Evolutionary conservation across 2,888 invertebrate species (phyloP), one percentile per base, ranked within the genome.

Genomic region (Anoncus sp.): DNA sequence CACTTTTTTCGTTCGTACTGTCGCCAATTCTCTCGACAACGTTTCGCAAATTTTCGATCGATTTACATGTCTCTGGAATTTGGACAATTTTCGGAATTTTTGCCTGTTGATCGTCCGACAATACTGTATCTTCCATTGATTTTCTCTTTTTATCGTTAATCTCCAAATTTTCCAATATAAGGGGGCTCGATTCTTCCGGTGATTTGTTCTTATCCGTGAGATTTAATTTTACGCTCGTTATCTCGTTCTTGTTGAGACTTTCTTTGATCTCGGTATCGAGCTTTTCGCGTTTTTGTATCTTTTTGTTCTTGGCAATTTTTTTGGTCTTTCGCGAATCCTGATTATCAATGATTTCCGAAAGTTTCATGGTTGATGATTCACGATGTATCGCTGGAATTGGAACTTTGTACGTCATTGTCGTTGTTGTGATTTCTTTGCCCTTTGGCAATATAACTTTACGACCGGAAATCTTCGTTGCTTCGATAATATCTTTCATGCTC

Each of bases 371-470:
- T 40, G 73, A 63, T 6, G 63, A 51, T 70, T 89, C 90, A 62
- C 89, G 88, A 57, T 89, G 89, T 70, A 90, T 85, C 35, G 90
- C 91, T 5, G 90, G 90, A 53, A 91, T 91, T 60, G 91, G 91
- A 80, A 91, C 90, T 85, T 91, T 91, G 62, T 90, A 91, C 9
- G 90, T 83, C 90, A 90, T 91, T 12, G 91, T 90, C 4, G 91
- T 90, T 57, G 89, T 88, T 9, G 90, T 90, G 12, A 88, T 88
- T 79, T 90, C 90, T 62, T 87, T 86, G 18, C 88, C 87, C 73
- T 91, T 91, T 18, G 91, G 91, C 12, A 91, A 63, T 27, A 91
- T 91, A 45, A 88, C 87, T 76, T 90, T 91, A 18, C 87, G 88
- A 1, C 91, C 89, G 4, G 89, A 87, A 16, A 90, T 89, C 81